Base-by-base conservation (phyloP, 30 jellyfish, hydroid and myxozoan genomes). In the Pelagia noctiluca region DNA sequence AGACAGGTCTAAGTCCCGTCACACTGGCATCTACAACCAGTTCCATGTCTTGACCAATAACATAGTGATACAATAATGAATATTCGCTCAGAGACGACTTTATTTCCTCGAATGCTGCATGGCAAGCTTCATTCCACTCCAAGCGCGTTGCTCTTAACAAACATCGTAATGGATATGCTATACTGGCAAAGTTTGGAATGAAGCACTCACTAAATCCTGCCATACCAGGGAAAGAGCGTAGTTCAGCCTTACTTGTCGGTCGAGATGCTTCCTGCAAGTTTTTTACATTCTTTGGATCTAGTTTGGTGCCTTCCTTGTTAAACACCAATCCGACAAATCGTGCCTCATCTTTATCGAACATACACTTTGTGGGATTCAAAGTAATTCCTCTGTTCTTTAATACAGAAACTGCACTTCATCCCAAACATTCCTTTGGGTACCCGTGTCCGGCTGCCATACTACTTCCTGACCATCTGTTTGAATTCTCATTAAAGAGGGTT, bases 301-400 rank as follows among this genome's bases (percentile, higher is more conserved):
- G 72, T n/a, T 60, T 60, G 34, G 30, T 60, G 34, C 72, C 72
- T n/a, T n/a, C 30, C 72, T 60, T 60, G 72, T 60, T 60, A 26
- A 60, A 60, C 35, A 60, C 72, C 34, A 60, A 26, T 60, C 72
- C 72, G 35, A 60, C 30, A 60, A 60, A 60, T 26, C 72, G 30
- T 60, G 35, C 72, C 30, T 60, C 35, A n/a, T 60, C 72, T 42
- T 42, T 42, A 42, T 42, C 57, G 16, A 42, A 42, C 57, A 42
- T 42, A 42, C 57, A 42, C 57, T 42, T 42, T 42, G 57, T 42
- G 57, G 57, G 57, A 42, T 42, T 42, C 57, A 42, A 42, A 42
- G 57, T 42, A 42, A 42, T 42, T 42, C 57, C 57, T 42, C 57
- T 42, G 57, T 42, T 42, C 57, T 42, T 42, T 42, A 42, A 42